phyloP scores from a whole-genome alignment of 2,797 vertebrate species.

The Botia almorhae region DNA sequence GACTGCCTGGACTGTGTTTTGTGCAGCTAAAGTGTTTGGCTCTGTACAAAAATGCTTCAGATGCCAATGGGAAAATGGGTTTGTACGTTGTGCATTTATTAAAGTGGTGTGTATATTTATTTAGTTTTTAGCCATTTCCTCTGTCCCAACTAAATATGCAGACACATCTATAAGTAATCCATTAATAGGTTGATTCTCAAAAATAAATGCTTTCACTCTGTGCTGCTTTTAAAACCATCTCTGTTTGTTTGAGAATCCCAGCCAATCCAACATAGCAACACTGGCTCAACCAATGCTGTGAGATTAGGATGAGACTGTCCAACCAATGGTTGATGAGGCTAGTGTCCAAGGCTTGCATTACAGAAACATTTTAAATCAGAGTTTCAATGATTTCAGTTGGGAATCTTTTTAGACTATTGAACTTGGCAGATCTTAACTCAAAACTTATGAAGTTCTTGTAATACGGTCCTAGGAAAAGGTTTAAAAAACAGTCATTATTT shows the following conservation, averaged over 20 bases:
- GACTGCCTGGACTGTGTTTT: slow-evolving; percentile 31
- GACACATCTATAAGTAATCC: background rate
- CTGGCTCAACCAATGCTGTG: background rate
- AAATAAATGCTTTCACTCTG: background rate
- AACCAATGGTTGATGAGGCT: background rate
- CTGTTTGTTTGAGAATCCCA: background rate
- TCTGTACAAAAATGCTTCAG: background rate
- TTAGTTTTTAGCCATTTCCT: background rate
- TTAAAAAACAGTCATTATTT: no score
- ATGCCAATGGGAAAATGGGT: background rate
- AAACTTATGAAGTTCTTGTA: no score
- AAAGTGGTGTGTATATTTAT: background rate
- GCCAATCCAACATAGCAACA: background rate
- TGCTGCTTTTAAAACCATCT: background rate
- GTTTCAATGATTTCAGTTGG: no score
- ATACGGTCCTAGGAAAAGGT: no score
- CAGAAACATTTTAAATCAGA: no score
- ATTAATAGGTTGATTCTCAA: background rate
- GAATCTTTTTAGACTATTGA: no score
- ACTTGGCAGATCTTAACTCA: no score
- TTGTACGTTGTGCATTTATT: background rate
- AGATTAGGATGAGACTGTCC: background rate
- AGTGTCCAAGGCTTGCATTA: no score
- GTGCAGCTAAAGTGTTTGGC: slow-evolving; percentile 23
- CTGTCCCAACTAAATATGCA: background rate